Conservation (phyloP, 2,888 invertebrate species). For the Trachelus tabidus region DNA sequence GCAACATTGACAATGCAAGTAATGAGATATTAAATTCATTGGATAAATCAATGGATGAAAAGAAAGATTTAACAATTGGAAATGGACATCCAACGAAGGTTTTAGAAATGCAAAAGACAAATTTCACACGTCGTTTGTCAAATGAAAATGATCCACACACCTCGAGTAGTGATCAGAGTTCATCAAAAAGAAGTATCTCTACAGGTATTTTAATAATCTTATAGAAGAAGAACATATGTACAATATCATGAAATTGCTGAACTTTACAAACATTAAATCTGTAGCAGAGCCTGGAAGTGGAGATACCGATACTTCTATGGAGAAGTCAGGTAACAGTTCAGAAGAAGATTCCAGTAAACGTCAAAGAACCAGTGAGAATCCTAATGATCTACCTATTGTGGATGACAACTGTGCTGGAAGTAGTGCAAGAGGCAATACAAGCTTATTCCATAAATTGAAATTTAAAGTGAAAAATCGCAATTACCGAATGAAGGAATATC, state of each 20-base stretch:
- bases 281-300: constrained; percentile 6
- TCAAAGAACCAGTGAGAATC: constrained; percentile 39
- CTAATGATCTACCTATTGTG: constrained; percentile 14
- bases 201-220: background rate
- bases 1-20: background rate
- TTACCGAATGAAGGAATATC: constrained; percentile 43
- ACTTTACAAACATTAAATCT: background rate
- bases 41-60: background rate
- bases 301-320: constrained; percentile 36
- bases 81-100: background rate
- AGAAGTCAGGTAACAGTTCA: constrained; percentile 38
- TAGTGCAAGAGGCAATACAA: constrained; percentile 20
- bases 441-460: constrained; percentile 41
- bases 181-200: background rate
- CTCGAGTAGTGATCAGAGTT: background rate
- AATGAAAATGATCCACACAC: background rate
- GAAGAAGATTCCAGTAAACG: constrained; percentile 45
- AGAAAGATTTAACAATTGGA: background rate
- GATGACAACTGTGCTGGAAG: constrained; percentile 16
- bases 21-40: background rate
- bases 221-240: background rate
- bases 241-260: background rate
- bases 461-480: constrained; percentile 50
- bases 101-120: background rate
- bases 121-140: background rate